Percentiles rank a stretch among this genome's conserved stretches.
phyloP scores from a whole-genome alignment of 2,888 invertebrate genomes.

The Halocaridina rubra region DNA sequence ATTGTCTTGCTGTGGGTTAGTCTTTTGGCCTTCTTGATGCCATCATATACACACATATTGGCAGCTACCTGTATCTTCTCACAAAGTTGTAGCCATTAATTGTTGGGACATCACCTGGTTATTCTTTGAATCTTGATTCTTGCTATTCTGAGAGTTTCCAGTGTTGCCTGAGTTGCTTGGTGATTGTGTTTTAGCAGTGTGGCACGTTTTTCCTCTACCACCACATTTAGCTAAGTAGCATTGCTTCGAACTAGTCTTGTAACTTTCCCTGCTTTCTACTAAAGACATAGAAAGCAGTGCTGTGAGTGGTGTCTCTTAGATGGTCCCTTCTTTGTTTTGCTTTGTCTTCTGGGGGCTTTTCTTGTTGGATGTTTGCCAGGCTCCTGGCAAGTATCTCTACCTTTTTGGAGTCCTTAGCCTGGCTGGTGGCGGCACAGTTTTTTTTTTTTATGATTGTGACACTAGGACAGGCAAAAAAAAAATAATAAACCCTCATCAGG shows the following conservation, averaged over 20 bases:
- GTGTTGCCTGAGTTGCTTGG: background rate
- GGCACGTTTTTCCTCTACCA: background rate
- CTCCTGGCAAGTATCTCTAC: background rate
- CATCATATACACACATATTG: background rate
- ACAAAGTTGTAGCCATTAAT: constrained; percentile 8
- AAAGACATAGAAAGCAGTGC: background rate
- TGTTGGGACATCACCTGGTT: constrained; percentile 5
- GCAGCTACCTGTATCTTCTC: constrained; percentile 1
- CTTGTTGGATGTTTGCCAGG: background rate
- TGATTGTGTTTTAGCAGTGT: background rate
- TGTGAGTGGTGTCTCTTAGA: background rate
- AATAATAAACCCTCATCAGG: no score
- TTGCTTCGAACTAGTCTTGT: no score
- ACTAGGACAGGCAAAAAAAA: no score
- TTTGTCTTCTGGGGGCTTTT: background rate
- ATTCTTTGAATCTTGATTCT: background rate
- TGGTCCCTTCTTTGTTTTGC: background rate
- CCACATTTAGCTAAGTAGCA: background rate
- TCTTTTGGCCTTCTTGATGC: background rate
- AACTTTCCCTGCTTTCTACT: background rate
- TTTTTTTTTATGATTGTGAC: no score
- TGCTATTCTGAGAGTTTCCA: background rate
- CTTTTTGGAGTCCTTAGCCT: background rate
- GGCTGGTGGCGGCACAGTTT: background rate
- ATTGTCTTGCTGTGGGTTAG: background rate